Evolutionary conservation across 1,140 invertebrate genomes (phyloP).

Genomic region (Drosophila elegans): DNA sequence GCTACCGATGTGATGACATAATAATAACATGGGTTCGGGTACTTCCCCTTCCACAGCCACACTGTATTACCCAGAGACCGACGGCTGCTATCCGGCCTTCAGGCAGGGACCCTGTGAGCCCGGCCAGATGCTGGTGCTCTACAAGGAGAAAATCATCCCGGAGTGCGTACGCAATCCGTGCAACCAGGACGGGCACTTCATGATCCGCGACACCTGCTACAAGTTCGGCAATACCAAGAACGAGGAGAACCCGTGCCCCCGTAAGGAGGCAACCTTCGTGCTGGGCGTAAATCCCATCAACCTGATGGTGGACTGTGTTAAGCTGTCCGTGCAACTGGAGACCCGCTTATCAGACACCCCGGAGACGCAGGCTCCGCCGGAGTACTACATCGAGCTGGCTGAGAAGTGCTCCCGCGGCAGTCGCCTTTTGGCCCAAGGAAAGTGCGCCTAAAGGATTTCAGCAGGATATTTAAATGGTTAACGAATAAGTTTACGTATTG

Average conservation of each 20-base stretch:
- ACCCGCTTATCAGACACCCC: constrained; percentile 63
- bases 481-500: constrained; percentile 5
- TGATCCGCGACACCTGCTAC: constrained; percentile 86
- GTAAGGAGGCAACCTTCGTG: constrained; percentile 83
- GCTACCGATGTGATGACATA: constrained; percentile 56
- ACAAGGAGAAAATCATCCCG: constrained; percentile 85
- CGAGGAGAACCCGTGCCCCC: constrained; percentile 65
- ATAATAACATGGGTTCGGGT: constrained; percentile 26
- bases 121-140: constrained; percentile 86
- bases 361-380: constrained; percentile 35
- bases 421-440: constrained; percentile 48
- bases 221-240: constrained; percentile 76
- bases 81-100: constrained; percentile 88
- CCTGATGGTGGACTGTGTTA: constrained; percentile 85
- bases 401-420: constrained; percentile 72
- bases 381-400: constrained; percentile 64
- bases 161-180: constrained; percentile 88
- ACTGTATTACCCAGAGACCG: constrained; percentile 87
- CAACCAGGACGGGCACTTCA: constrained; percentile 85
- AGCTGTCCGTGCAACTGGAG: constrained; percentile 66
- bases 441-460: constrained; percentile 23
- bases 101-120: constrained; percentile 87
- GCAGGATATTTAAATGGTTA: not conserved
- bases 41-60: constrained; percentile 84
- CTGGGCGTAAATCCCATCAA: constrained; percentile 86